phyloP scores from a whole-genome alignment of 2,113 vertebrate species.

The Corvus hawaiiensis region DNA sequence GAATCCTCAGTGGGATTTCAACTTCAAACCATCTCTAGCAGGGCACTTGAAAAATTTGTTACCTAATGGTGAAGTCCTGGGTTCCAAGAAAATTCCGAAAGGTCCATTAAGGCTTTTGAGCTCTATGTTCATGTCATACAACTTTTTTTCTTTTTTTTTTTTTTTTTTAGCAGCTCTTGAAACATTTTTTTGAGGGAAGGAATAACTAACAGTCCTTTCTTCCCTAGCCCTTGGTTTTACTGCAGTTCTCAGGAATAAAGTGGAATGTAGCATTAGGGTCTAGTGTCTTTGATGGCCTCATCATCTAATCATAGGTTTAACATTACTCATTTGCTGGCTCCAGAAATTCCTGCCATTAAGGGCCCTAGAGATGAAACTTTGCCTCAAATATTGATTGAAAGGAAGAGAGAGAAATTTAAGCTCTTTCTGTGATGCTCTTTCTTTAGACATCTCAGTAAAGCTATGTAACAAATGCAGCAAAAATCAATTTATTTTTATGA shows the following conservation, averaged over 20 bases:
- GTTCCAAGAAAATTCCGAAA: conserved; percentile 63
- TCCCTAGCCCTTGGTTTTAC: conserved; percentile 72
- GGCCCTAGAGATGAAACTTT: conserved; percentile 91
- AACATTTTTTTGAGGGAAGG: conserved; percentile 28
- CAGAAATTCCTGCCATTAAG: conserved; percentile 93
- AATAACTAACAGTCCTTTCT: conserved; percentile 60
- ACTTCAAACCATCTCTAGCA: conserved; percentile 68
- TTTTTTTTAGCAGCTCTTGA: conserved; percentile 53
- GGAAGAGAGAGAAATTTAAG: conserved; percentile 88
- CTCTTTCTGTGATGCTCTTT: conserved; percentile 69
- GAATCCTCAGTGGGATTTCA: conserved; percentile 68
- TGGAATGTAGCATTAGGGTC: conserved; percentile 77
- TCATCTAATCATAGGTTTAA: conserved; percentile 88
- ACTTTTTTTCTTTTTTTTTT: not conserved
- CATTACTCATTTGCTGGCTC: conserved; percentile 91
- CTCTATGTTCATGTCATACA: conserved; percentile 47
- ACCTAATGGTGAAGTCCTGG: conserved; percentile 62
- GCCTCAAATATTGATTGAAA: conserved; percentile 93
- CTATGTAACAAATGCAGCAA: conserved; percentile 59
- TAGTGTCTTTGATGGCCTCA: conserved; percentile 80
- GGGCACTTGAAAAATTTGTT: conserved; percentile 69
- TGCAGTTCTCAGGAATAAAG: conserved; percentile 72
- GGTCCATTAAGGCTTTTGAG: conserved; percentile 46
- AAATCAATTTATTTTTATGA: conserved; percentile 50
- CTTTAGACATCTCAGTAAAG: conserved; percentile 56